A percentile compares a stretch with the other conserved stretches of the same genome.
Evolutionary conservation across 2,113 vertebrate species (phyloP).

Genomic region (Tautogolabrus adspersus): DNA sequence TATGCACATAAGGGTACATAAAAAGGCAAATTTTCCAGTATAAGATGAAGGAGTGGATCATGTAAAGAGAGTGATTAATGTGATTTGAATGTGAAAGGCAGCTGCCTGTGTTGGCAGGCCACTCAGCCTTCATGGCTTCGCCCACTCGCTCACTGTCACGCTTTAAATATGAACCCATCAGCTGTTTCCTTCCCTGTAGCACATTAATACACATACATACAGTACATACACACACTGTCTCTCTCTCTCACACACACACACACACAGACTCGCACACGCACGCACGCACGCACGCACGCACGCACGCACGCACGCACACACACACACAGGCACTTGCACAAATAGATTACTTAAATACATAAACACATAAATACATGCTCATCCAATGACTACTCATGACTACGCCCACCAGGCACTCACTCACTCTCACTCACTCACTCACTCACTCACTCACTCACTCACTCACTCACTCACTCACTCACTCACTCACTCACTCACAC

Average conservation of each 20-base stretch:
- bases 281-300: no score
- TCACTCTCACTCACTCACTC: background rate
- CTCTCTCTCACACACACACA: slow-evolving; percentile 7
- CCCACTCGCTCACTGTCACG: slow-evolving; percentile 65
- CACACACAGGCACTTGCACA: slow-evolving; percentile 18
- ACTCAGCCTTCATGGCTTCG: slow-evolving; percentile 46
- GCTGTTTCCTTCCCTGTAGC: slow-evolving; percentile 51
- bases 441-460: slow-evolving; percentile 23
- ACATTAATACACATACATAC: slow-evolving; percentile 16
- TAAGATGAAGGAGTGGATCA: background rate
- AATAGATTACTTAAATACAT: background rate
- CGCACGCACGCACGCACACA: background rate
- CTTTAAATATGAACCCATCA: slow-evolving; percentile 68
- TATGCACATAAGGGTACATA: background rate
- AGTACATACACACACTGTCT: background rate
- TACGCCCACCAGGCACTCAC: slow-evolving; percentile 5
- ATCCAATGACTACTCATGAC: slow-evolving; percentile 16
- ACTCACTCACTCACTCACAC: slow-evolving; percentile 7
- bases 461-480: slow-evolving; percentile 22
- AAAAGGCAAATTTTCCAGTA: background rate
- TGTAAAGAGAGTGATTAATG: slow-evolving; percentile 21
- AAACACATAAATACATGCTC: slow-evolving; percentile 35
- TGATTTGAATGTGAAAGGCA: slow-evolving; percentile 62
- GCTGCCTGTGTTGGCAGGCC: slow-evolving; percentile 64
- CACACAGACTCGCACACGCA: background rate